Evolutionary conservation across 2,888 invertebrate genomes (phyloP), one percentile per base, ranked within the genome.

Genomic region (Acleris cristana): DNA sequence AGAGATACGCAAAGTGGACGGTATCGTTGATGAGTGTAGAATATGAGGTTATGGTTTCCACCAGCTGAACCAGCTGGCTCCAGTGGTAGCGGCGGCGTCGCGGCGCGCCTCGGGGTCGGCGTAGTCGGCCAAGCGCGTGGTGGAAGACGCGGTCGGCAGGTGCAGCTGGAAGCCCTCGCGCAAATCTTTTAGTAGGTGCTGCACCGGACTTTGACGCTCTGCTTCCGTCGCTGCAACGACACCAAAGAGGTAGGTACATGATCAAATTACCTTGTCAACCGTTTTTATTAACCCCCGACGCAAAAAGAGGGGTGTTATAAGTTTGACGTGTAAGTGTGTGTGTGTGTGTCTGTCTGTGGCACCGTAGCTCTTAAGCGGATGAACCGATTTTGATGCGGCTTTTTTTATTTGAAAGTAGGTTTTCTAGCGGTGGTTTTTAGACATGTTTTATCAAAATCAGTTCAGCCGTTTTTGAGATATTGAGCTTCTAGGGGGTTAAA

Each of bases 131-230:
- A 77, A 74, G 0, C 61, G 64, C 3, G 72, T 64, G 0, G 71
- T 68, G 0, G 64, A 30, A 1, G 52, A 30, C 69, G 74, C 45
- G 57, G 34, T 6, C 85, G 40, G 2, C 71, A 18, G 45, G 8
- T 8, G 21, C 58, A 67, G 57, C 19, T 58, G 74, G 77, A 88
- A 89, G 2, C 88, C 89, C 14, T 75, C 65, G 0, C 76, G 76
- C 10, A 92, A 75, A 59, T 92, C 92, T 3, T 71, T 71, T 1
- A 92, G 76, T 0, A 92, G 71, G 7, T 88, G 85, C 0, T 80
- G 71, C 2, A 72, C 72, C 0, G 88, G 87, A 14, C 84, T 81
- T 1, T 76, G 79, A 3, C 83, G 80, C 66, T 90, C 81, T 72
- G 77, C 79, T 64, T 88, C 87, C 3, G 84, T 76, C 19, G 88